Evolutionary conservation across 2,797 vertebrate species (phyloP).

Genomic region (Acanthurus tractus): DNA sequence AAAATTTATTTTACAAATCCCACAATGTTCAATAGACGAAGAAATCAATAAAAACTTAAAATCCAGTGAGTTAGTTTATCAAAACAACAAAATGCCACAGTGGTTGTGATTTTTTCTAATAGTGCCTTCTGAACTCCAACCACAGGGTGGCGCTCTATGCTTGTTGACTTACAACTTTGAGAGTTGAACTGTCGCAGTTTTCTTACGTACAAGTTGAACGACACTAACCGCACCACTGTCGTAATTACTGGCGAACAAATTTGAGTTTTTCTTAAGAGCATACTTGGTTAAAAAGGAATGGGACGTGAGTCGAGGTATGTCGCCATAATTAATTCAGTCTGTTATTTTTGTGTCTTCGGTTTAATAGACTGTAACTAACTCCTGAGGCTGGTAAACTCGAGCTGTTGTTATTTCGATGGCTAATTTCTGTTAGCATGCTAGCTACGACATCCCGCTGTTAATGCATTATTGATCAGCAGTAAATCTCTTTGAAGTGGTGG

Average conservation of each 20-base stretch:
- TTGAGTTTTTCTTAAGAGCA: not conserved
- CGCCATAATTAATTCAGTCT: fast-evolving
- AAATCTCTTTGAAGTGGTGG: fast-evolving
- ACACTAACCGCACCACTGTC: slow-evolving; percentile 1
- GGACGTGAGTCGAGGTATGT: slow-evolving; percentile 85
- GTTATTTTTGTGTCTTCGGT: not conserved
- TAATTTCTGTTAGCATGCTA: slow-evolving; percentile 65
- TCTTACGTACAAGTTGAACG: slow-evolving; percentile 37
- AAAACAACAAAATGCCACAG: too few relatives aligned
- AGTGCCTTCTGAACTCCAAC: slow-evolving; percentile 50
- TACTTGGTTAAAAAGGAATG: slow-evolving; percentile 55
- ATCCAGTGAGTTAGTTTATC: too few relatives aligned
- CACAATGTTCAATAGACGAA: too few relatives aligned
- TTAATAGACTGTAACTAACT: not conserved
- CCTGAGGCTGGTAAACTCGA: not conserved
- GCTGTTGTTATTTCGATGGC: slow-evolving; percentile 1
- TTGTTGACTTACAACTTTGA: not conserved
- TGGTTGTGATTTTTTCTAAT: not conserved
- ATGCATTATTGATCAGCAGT: too few relatives aligned
- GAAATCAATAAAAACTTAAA: too few relatives aligned
- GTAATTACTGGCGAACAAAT: not conserved
- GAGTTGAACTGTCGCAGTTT: slow-evolving; percentile 56
- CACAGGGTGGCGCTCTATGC: slow-evolving; percentile 46
- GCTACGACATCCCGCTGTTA: not conserved
- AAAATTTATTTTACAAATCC: too few relatives aligned